phyloP scores from a whole-genome alignment of 37 sponge, comb jelly and placozoan genomes.

The Aphrocallistes beatrix region DNA sequence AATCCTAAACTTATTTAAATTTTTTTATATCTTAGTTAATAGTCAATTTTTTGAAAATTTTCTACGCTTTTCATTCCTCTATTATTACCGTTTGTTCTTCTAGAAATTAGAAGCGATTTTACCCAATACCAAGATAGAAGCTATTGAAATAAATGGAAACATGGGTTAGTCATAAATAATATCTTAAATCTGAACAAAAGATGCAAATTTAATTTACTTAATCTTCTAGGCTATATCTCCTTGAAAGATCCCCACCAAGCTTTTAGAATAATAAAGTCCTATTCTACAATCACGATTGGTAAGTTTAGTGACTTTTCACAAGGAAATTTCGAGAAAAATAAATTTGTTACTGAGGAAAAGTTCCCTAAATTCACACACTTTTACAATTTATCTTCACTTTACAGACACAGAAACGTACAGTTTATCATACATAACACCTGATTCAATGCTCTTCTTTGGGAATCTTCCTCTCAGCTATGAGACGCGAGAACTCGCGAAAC shows the following conservation, averaged over 20 bases:
- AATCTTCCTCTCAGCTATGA: constrained; percentile 39
- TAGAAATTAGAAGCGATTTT: neutral
- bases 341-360: too few species aligned
- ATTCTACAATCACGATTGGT: neutral
- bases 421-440: constrained; percentile 28
- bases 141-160: neutral
- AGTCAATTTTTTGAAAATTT: too few species aligned
- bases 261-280: neutral
- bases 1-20: too few species aligned
- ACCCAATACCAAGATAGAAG: neutral
- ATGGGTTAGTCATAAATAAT: neutral
- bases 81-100: too few species aligned
- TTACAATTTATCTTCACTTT: too few species aligned
- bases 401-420: neutral
- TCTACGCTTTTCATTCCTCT: too few species aligned
- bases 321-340: too few species aligned
- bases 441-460: constrained; percentile 62
- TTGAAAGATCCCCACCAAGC: neutral
- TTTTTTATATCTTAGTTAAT: too few species aligned
- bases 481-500: constrained; percentile 20
- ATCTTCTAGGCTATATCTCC: neutral
- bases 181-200: too few species aligned
- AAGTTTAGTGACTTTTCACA: neutral
- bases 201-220: too few species aligned
- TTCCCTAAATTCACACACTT: too few species aligned